phyloP scores from a whole-genome alignment of 2,797 vertebrate species.

The Mus spretus region DNA sequence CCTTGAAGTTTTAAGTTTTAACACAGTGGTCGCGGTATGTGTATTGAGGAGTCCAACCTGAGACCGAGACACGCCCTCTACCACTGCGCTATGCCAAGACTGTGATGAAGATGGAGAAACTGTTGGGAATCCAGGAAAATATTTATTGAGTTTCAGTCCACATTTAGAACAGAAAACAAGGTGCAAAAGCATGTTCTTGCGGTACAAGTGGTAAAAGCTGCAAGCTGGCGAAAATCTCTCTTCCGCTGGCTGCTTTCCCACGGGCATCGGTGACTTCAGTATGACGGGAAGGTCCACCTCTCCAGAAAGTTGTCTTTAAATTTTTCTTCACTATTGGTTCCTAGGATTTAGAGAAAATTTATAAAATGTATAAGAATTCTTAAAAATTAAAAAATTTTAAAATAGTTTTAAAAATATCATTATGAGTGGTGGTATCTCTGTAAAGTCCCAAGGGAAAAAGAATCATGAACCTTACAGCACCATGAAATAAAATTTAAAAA shows the following conservation, averaged over 20 bases:
- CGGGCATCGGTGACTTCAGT: background rate
- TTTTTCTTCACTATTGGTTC: too few species aligned
- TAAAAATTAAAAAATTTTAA: background rate
- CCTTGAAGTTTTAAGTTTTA: background rate
- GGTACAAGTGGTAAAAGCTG: background rate
- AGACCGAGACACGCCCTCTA: background rate
- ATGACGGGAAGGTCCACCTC: background rate
- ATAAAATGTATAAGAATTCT: background rate
- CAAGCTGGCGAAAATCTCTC: background rate
- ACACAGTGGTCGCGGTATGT: background rate
- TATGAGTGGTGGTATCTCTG: background rate
- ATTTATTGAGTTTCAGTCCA: constrained; percentile 8
- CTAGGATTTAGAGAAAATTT: background rate
- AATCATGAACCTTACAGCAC: background rate
- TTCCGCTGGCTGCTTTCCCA: background rate
- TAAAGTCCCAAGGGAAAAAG: background rate
- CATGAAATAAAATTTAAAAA: background rate
- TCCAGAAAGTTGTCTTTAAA: background rate
- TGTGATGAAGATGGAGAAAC: background rate
- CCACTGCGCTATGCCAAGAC: background rate
- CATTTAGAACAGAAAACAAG: background rate
- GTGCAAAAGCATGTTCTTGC: background rate
- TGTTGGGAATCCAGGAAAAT: background rate
- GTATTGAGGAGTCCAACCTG: background rate
- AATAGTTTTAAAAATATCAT: background rate